phyloP scores from a whole-genome alignment of 2,113 vertebrate species.

The Gallinago media region DNA sequence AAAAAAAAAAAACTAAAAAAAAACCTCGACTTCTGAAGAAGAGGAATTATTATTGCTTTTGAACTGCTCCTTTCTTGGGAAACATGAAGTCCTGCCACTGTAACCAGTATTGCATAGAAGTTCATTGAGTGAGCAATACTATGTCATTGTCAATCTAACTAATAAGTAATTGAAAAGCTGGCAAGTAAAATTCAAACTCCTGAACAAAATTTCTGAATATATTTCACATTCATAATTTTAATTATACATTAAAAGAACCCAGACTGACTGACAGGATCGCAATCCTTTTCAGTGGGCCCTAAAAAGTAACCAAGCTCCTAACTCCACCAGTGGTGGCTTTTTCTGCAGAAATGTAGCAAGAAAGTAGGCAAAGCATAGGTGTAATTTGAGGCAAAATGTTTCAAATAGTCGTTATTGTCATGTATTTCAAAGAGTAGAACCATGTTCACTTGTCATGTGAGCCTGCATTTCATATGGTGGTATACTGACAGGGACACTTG shows the following conservation, averaged over 20 bases:
- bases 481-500: not conserved
- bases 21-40: not conserved
- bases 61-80: slow-evolving; percentile 14
- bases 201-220: not conserved
- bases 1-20: not conserved
- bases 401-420: not conserved
- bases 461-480: not conserved
- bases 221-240: not conserved
- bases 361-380: not conserved
- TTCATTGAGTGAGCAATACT: slow-evolving; percentile 3
- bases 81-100: not conserved
- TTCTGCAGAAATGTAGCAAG: not conserved
- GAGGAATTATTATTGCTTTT: slow-evolving; percentile 52
- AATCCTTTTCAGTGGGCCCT: not conserved
- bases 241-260: slow-evolving; percentile 37
- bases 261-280: not conserved
- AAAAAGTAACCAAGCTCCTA: not conserved
- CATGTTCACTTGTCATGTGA: fast-evolving
- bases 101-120: not conserved
- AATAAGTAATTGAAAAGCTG: not conserved
- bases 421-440: not conserved
- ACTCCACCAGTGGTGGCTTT: fast-evolving
- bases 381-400: not conserved
- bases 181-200: slow-evolving; percentile 2
- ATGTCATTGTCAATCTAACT: slow-evolving; percentile 35